Base-by-base conservation (phyloP, 2,888 invertebrate genomes). In the Anodontia alba region DNA sequence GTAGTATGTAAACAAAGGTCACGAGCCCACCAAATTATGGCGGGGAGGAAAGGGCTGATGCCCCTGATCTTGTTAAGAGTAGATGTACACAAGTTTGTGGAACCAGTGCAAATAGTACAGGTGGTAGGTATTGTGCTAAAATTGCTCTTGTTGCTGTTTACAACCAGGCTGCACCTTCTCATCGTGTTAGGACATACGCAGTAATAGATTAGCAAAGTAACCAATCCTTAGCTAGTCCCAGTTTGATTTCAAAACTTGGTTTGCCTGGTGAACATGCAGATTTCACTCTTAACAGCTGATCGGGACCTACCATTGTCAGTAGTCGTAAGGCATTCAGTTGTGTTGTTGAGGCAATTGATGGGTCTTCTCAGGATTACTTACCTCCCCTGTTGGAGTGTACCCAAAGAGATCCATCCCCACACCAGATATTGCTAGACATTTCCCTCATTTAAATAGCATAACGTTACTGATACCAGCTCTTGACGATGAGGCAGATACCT, bases 201-300 rank as follows among this genome's bases (percentile, higher is more conserved):
- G 62, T 83, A 20, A 7, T 83, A 8, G 78, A 83, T 67, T 73
- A 83, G 15, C 83, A 83, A 38, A 83, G 78, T 46, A 80, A 83
- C 51, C 38, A 70, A 1, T 73, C 83, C 0, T 38, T 83, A 17
- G 83, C 71, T 0, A 69, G 26, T 20, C 26, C 81, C 49, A 67
- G 73, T 20, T 57, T 84, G 3, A 81, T 81, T 33, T 57, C 76
- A 33, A 33, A n/a, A 10, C 80, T 86, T 7, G 51, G 67, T 31
- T 29, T 67, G 12, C 8, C 73, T 1, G 54, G 51, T 12, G 36
- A 77, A 5, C n/a, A 51, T 12, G 20, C 46, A 8, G 31, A 26
- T 10, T 82, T 82, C 46, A 68, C 80, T 8, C 62, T 86, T 1
- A 69, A 80, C 23, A n/a, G n/a, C n/a, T n/a, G n/a, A n/a, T n/a